phyloP scores from a whole-genome alignment of 2,888 invertebrate genomes.

The Papilio demoleus region DNA sequence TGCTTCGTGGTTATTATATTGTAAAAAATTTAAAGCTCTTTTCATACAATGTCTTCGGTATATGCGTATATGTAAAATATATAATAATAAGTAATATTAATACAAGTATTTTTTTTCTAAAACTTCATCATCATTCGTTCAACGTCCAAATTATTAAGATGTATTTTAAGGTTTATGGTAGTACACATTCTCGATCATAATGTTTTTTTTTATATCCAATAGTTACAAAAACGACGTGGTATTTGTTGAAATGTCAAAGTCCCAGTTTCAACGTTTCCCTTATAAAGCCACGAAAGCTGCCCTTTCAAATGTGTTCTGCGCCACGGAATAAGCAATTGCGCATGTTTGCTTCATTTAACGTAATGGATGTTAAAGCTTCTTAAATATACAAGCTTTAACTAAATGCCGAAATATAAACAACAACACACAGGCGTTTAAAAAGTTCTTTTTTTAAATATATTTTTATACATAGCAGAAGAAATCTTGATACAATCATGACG shows the following conservation, averaged over 20 bases:
- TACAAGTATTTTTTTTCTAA: too few species aligned
- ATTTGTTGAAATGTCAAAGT: constrained; percentile 7
- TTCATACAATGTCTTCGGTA: not conserved
- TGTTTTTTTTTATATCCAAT: too few species aligned
- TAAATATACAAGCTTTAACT: not conserved
- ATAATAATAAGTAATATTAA: too few species aligned
- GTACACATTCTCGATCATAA: too few species aligned
- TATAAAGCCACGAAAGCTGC: not conserved
- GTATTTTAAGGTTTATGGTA: too few species aligned
- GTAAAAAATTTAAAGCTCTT: constrained; percentile 48
- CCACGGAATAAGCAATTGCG: constrained; percentile 21
- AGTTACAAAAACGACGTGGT: not conserved
- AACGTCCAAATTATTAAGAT: too few species aligned
- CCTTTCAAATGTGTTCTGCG: constrained; percentile 9
- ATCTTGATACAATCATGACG: too few species aligned
- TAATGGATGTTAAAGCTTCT: not conserved
- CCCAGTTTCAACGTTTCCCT: not conserved
- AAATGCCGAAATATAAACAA: too few species aligned
- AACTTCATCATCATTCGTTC: too few species aligned
- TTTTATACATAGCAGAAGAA: too few species aligned
- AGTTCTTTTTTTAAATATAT: too few species aligned
- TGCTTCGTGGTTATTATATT: constrained; percentile 27
- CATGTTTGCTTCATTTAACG: constrained; percentile 32
- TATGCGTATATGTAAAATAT: not conserved
- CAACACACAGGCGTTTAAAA: too few species aligned